phyloP scores from a whole-genome alignment of 1,140 invertebrate genomes.

The Drosophila ambigua region DNA sequence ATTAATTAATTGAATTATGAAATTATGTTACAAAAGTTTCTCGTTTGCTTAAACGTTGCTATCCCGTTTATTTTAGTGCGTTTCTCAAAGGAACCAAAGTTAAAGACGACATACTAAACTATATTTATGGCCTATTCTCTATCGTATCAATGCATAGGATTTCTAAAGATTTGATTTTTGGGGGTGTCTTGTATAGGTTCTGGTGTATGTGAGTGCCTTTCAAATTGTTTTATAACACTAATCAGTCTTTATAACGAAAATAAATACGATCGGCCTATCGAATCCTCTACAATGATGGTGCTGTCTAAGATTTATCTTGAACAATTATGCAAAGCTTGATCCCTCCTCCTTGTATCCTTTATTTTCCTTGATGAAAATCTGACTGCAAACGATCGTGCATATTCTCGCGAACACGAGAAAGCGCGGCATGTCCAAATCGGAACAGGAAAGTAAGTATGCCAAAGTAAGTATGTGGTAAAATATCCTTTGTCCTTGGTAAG shows the following conservation, averaged over 20 bases:
- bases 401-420: too few species aligned
- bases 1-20: slow-evolving; percentile 60
- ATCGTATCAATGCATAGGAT: slow-evolving; percentile 53
- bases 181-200: slow-evolving; percentile 3
- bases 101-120: slow-evolving; percentile 56
- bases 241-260: slow-evolving; percentile 79
- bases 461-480: too few species aligned
- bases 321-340: too few species aligned
- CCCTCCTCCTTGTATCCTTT: too few species aligned
- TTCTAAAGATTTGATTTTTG: slow-evolving; percentile 21
- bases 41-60: slow-evolving; percentile 45
- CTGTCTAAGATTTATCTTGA: slow-evolving; percentile 17
- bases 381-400: too few species aligned
- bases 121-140: slow-evolving; percentile 54
- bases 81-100: slow-evolving; percentile 76
- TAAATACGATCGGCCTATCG: slow-evolving; percentile 38
- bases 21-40: slow-evolving; percentile 78
- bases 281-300: slow-evolving; percentile 27
- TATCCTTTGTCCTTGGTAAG: too few species aligned
- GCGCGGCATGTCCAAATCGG: too few species aligned
- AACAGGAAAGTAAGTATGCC: too few species aligned
- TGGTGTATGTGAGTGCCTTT: slow-evolving; percentile 27
- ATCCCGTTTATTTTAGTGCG: slow-evolving; percentile 66
- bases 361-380: too few species aligned
- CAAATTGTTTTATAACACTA: slow-evolving; percentile 65